Conservation (phyloP, 92 coral and sea anemone species). For the Paramuricea clavata region DNA sequence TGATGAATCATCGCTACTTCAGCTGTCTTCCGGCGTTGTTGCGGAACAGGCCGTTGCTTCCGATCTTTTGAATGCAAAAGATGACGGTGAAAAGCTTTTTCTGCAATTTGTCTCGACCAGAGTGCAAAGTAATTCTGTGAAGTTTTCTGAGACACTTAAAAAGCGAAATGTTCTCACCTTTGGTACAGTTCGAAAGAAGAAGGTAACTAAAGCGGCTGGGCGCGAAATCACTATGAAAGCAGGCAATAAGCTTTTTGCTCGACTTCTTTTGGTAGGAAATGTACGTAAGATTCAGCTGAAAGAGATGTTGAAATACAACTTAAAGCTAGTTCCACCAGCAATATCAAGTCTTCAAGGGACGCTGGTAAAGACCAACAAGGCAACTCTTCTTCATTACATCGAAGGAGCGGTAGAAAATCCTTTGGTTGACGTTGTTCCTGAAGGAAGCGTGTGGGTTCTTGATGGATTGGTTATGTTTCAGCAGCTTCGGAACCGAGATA, state of each 20-base stretch:
- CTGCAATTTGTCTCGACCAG: slow-evolving; percentile 11
- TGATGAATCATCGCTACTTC: slow-evolving; percentile 27
- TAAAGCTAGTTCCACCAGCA: slow-evolving; percentile 34
- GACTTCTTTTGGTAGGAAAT: slow-evolving; percentile 34
- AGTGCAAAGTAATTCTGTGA: slow-evolving; percentile 17
- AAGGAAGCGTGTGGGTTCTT: slow-evolving; percentile 61
- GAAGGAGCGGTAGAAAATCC: slow-evolving; percentile 24
- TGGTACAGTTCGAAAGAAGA: slow-evolving; percentile 12
- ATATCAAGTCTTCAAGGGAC: slow-evolving; percentile 36
- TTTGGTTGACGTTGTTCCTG: slow-evolving; percentile 35
- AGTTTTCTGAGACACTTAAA: slow-evolving; percentile 34
- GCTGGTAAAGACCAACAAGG: slow-evolving; percentile 27
- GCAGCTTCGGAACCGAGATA: slow-evolving; percentile 36
- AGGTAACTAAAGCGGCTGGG: slow-evolving; percentile 42
- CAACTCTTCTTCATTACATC: slow-evolving; percentile 26
- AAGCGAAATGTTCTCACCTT: slow-evolving; percentile 19
- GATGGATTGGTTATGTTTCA: slow-evolving; percentile 82
- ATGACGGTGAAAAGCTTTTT: slow-evolving; percentile 19
- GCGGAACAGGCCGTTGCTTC: slow-evolving; percentile 20
- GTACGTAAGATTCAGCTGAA: slow-evolving; percentile 38
- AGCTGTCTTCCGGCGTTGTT: slow-evolving; percentile 28
- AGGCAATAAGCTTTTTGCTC: slow-evolving; percentile 53
- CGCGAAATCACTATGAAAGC: slow-evolving; percentile 51
- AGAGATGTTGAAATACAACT: slow-evolving; percentile 45
- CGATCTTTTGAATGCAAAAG: slow-evolving; percentile 12